Percentiles rank a stretch among this genome's conserved stretches.
Evolutionary conservation across 2,888 invertebrate species (phyloP).

Genomic region (Achlya flavicornis): DNA sequence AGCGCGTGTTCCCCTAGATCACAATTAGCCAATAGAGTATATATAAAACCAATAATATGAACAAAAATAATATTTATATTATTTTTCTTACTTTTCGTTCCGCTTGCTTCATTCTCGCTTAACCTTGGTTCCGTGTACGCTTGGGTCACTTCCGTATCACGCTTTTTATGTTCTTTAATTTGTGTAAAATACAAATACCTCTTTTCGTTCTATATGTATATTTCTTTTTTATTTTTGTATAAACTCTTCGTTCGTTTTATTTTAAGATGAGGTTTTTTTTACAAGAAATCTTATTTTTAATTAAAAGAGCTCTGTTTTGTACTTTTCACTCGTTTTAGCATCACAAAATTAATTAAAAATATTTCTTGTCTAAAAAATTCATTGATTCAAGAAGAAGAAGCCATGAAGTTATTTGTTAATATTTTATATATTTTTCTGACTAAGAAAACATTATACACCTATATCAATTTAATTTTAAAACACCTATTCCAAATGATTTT

Average conservation of each 20-base stretch:
- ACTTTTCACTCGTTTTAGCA: background rate
- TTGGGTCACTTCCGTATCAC: conserved; percentile 52
- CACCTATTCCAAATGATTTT: background rate
- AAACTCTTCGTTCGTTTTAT: conserved; percentile 8
- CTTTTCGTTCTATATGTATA: conserved; percentile 39
- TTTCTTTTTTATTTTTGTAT: conserved; percentile 32
- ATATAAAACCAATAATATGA: conserved; percentile 3
- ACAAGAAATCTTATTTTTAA: background rate
- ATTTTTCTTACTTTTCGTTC: conserved; percentile 45
- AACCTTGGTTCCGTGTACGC: conserved; percentile 50
- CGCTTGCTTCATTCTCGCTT: conserved; percentile 70
- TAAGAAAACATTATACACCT: no score
- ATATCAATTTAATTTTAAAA: background rate
- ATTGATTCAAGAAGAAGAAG: background rate
- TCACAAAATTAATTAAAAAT: background rate
- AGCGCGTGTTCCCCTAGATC: background rate
- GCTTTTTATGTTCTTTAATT: conserved; percentile 50
- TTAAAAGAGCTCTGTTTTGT: background rate
- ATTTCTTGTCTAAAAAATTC: background rate
- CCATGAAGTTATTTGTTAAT: background rate
- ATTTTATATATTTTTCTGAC: background rate
- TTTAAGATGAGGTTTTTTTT: background rate
- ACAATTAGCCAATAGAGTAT: background rate
- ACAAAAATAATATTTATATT: conserved; percentile 14
- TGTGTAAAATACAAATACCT: conserved; percentile 26